Base-by-base conservation (phyloP, 2,888 invertebrate genomes). In the Venusia cambrica region DNA sequence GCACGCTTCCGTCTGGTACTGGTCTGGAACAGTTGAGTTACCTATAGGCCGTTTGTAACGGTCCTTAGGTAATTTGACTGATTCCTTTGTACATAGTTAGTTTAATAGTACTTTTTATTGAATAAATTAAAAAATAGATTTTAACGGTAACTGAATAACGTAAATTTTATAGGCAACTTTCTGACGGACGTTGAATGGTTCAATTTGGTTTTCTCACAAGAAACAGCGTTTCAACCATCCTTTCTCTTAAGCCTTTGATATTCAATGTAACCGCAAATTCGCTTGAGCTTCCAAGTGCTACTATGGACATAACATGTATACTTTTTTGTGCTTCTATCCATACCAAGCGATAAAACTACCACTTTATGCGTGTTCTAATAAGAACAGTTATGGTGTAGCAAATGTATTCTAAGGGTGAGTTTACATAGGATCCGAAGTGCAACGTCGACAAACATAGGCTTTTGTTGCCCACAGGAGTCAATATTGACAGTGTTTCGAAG, bases 391-490 rank as follows among this genome's bases (percentile, higher is more conserved):
- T 67, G 14, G 30, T 20, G 36, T 51, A 47, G 37, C 14, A 51
- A 54, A 77, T 73, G 73, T 77, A 76, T 80, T 76, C 77, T 83
- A 68, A 76, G 70, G 73, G 62, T 45, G 53, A 68, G 85, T 87
- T 83, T 85, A 77, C 83, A 78, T 69, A 87, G 85, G 85, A 85
- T 67, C 65, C 75, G 71, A 80, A 85, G 84, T 85, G 87, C 87
- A 85, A 83, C 73, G 76, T 69, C 64, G 78, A 64, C 78, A 85
- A 87, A 87, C 78, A 80, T 54, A 75, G 66, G 75, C 81, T 79
- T 85, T 85, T 85, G 76, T 64, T 73, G 73, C 77, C 79, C 75
- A 81, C 73, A 68, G 73, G 68, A 65, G 79, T 72, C 73, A 87
- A 87, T 85, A 85, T 87, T 85, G 67, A 70, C 63, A 69, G 65